Percentiles rank a stretch among this genome's conserved stretches.
Evolutionary conservation across 2,797 vertebrate species (phyloP).

Genomic region (Prunella strophiata): DNA sequence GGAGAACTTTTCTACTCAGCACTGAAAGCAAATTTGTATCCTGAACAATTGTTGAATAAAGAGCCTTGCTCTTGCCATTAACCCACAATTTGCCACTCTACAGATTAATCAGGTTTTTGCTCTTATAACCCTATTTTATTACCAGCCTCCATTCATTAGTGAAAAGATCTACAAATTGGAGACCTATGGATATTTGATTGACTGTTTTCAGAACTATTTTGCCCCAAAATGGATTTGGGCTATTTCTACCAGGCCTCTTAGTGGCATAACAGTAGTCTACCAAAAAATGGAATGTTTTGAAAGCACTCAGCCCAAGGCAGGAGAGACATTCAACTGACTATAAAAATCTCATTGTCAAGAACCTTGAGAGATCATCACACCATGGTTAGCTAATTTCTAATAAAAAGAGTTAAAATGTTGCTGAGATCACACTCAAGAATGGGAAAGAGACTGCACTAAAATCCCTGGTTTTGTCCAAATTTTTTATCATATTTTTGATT

Average conservation of each 20-base stretch:
- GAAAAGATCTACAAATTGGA: not conserved
- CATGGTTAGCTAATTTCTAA: not conserved
- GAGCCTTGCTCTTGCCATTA: rapidly evolving
- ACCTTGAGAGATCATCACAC: not conserved
- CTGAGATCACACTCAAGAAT: not conserved
- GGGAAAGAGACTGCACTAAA: not conserved
- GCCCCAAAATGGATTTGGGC: not conserved
- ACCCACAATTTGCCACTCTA: not conserved
- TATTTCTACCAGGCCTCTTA: not conserved
- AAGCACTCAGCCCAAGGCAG: not conserved
- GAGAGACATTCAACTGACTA: not conserved
- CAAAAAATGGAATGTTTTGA: not conserved
- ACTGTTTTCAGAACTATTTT: not conserved
- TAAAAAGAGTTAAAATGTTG: not conserved
- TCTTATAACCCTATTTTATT: not conserved
- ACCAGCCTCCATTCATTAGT: not conserved
- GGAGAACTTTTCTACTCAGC: not conserved
- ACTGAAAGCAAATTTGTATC: not conserved
- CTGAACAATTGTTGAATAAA: not conserved
- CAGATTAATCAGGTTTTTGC: not conserved
- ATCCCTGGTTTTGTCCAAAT: not conserved
- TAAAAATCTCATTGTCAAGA: not conserved
- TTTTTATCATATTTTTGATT: slow-evolving; percentile 34
- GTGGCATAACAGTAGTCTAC: not conserved
- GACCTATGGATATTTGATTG: not conserved